phyloP scores from a whole-genome alignment of 2,888 invertebrate genomes.

The Drosophila robusta region DNA sequence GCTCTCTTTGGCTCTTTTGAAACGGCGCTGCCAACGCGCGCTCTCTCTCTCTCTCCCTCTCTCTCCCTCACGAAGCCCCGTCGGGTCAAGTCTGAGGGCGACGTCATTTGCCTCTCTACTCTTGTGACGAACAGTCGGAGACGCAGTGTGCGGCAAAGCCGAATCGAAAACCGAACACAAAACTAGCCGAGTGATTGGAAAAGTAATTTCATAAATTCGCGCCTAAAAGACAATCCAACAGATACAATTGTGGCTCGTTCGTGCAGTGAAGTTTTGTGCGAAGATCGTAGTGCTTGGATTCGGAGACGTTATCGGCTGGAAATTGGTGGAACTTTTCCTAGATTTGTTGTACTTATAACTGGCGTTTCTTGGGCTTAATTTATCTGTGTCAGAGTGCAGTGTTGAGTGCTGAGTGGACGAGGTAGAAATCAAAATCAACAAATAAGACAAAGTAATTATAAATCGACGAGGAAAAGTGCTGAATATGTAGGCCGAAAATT shows the following conservation, averaged over 20 bases:
- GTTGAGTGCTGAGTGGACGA: conserved; percentile 13
- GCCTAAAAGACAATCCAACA: conserved; percentile 29
- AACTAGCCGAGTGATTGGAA: conserved; percentile 33
- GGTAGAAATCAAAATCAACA: conserved; percentile 34
- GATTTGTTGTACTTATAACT: conserved; percentile 16
- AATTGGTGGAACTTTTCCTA: conserved; percentile 18
- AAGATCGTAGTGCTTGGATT: conserved; percentile 37
- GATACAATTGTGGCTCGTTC: conserved; percentile 34
- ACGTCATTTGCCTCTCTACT: conserved; percentile 52
- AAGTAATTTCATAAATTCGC: conserved; percentile 53
- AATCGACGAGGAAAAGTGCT: conserved; percentile 60
- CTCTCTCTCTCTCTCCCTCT: background rate
- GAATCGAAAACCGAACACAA: conserved; percentile 16
- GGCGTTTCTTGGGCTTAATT: conserved; percentile 12
- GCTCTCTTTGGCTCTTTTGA: conserved; percentile 2
- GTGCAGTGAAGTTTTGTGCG: conserved; percentile 38
- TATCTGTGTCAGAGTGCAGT: conserved; percentile 20
- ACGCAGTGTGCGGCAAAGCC: conserved; percentile 21
- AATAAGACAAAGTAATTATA: conserved; percentile 30
- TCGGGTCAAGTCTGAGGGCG: conserved; percentile 11
- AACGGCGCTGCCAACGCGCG: too few relatives aligned
- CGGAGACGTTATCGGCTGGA: conserved; percentile 37
- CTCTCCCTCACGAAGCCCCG: background rate
- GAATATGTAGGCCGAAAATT: conserved; percentile 62
- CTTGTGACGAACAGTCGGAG: conserved; percentile 49